phyloP scores from a whole-genome alignment of 1,140 invertebrate species.

The Polyergus mexicanus region DNA sequence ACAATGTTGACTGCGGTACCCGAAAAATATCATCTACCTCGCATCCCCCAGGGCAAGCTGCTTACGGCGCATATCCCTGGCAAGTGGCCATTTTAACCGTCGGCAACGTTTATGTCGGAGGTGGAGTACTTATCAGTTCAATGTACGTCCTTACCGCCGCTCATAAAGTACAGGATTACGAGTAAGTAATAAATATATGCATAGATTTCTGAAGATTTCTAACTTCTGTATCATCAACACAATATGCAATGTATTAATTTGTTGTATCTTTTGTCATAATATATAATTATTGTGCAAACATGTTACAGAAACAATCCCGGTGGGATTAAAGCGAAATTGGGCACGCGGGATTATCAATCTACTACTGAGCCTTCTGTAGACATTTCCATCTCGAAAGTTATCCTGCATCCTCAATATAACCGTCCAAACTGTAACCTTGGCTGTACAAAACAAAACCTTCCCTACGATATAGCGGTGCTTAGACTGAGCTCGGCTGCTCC shows the following conservation, averaged over 20 bases:
- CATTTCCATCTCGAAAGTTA: slow-evolving; percentile 87
- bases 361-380: slow-evolving; percentile 89
- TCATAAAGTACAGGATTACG: slow-evolving; percentile 88
- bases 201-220: background rate
- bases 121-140: slow-evolving; percentile 89
- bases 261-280: no score
- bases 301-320: slow-evolving; percentile 73
- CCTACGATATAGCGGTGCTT: slow-evolving; percentile 91
- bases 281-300: background rate
- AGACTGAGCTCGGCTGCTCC: slow-evolving; percentile 88
- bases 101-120: slow-evolving; percentile 89
- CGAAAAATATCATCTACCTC: slow-evolving; percentile 79
- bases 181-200: slow-evolving; percentile 85
- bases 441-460: slow-evolving; percentile 85
- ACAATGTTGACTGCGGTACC: slow-evolving; percentile 80
- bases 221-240: background rate
- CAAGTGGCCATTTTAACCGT: slow-evolving; percentile 85
- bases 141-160: slow-evolving; percentile 90
- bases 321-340: slow-evolving; percentile 89
- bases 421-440: no score
- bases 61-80: slow-evolving; percentile 88
- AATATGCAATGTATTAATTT: background rate
- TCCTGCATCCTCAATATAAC: slow-evolving; percentile 89
- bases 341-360: slow-evolving; percentile 90
- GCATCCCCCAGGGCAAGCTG: slow-evolving; percentile 85